Conservation (phyloP, 2,113 vertebrate species). For the Chauna torquata region DNA sequence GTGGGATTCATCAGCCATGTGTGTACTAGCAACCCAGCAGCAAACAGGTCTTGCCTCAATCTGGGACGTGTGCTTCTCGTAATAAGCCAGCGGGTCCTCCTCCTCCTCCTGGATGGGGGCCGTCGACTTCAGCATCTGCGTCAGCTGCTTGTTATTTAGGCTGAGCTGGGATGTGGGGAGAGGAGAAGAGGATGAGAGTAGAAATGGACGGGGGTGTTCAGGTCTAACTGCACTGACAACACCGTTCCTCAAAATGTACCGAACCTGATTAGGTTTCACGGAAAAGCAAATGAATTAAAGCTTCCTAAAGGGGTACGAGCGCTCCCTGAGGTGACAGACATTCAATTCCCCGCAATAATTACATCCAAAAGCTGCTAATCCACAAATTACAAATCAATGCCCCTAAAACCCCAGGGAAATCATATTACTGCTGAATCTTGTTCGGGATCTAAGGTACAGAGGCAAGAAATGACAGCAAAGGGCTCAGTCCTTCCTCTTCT, state of each 20-base stretch:
- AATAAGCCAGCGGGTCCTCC: slow-evolving; percentile 91
- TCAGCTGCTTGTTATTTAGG: slow-evolving; percentile 92
- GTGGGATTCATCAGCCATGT: rapidly evolving
- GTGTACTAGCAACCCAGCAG: neutral
- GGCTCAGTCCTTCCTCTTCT: neutral
- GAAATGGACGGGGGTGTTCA: neutral
- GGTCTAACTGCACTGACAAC: neutral
- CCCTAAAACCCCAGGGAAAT: slow-evolving; percentile 45
- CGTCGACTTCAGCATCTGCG: slow-evolving; percentile 91
- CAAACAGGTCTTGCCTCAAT: slow-evolving; percentile 82
- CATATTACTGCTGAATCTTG: slow-evolving; percentile 11
- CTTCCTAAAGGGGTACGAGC: neutral
- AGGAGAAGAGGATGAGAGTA: neutral
- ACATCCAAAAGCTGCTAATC: slow-evolving; percentile 63
- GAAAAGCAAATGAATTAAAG: slow-evolving; percentile 22
- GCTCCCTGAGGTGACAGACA: slow-evolving; percentile 17
- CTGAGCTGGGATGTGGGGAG: slow-evolving; percentile 80
- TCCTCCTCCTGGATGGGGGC: slow-evolving; percentile 81
- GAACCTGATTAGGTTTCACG: neutral
- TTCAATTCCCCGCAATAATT: slow-evolving; percentile 58
- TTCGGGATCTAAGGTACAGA: neutral
- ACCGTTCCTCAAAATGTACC: neutral
- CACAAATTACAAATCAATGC: slow-evolving; percentile 60
- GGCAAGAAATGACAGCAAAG: neutral
- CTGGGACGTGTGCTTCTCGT: slow-evolving; percentile 89